phyloP scores from a whole-genome alignment of 1,140 invertebrate species.

The Bacillus rossius region DNA sequence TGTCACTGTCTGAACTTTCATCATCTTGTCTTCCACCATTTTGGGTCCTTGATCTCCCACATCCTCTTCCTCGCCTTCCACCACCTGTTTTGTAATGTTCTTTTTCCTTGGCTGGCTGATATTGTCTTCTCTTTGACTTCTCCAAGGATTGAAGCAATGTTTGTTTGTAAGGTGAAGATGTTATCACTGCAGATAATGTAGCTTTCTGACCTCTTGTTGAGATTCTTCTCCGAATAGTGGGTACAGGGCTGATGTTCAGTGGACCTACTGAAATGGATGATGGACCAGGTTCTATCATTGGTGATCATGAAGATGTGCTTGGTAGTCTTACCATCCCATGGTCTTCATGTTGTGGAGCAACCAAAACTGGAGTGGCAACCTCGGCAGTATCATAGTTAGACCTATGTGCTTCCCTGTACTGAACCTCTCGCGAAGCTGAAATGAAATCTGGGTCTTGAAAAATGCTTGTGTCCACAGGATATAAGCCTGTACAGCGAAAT shows the following conservation, averaged over 20 bases:
- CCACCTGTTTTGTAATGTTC: too few species aligned
- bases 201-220: slow-evolving; percentile 21
- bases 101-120: too few species aligned
- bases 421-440: neutral
- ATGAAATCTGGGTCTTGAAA: slow-evolving; percentile 14
- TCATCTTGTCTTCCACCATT: too few species aligned
- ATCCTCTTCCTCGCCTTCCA: too few species aligned
- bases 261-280: slow-evolving; percentile 15
- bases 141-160: slow-evolving; percentile 20
- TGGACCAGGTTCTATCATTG: slow-evolving; percentile 17
- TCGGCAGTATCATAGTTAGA: neutral
- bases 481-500: slow-evolving; percentile 24
- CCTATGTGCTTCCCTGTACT: neutral
- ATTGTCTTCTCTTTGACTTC: too few species aligned
- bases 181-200: slow-evolving; percentile 11
- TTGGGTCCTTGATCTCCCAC: too few species aligned
- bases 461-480: slow-evolving; percentile 21
- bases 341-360: neutral
- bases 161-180: slow-evolving; percentile 22
- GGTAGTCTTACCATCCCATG: slow-evolving; percentile 10
- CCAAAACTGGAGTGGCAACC: neutral
- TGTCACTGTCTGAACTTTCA: too few species aligned
- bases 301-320: slow-evolving; percentile 9
- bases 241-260: slow-evolving; percentile 11
- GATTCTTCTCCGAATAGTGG: neutral